Percentiles rank a stretch among this genome's conserved stretches.
Conservation (phyloP, 1,140 invertebrate genomes). For the Ditylenchus dipsaci region DNA sequence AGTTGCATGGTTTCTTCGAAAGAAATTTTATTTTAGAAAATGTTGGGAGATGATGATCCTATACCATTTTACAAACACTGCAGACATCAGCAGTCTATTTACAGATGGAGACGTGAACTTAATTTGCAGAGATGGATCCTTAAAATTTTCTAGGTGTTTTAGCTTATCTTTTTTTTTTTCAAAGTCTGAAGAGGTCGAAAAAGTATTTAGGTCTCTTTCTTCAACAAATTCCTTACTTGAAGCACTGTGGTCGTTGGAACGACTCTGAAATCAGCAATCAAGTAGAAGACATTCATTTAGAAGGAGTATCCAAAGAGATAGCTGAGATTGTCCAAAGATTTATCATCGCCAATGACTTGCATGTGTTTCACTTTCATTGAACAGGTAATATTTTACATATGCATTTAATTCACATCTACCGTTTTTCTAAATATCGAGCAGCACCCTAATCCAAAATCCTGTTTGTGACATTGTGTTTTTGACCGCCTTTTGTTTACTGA, state of each 20-base stretch:
- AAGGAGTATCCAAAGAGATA: neutral
- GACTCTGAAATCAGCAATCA: neutral
- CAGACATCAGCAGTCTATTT: neutral
- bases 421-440: too few species aligned
- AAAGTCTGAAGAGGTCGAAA: too few species aligned
- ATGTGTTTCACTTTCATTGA: neutral
- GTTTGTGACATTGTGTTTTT: too few species aligned
- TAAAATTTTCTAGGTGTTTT: neutral
- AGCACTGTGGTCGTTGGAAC: neutral
- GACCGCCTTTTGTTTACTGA: too few species aligned
- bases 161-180: too few species aligned
- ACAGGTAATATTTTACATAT: neutral
- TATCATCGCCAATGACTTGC: neutral
- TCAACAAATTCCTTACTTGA: conserved; percentile 3
- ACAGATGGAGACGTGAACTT: neutral
- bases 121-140: neutral
- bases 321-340: neutral
- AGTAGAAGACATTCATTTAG: neutral
- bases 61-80: neutral
- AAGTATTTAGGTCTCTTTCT: neutral
- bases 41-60: neutral
- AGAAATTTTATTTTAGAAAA: neutral
- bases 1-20: too few species aligned
- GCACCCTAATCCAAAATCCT: too few species aligned
- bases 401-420: too few species aligned